phyloP scores from a whole-genome alignment of 2,113 vertebrate species.

The Prietella phreatophila region DNA sequence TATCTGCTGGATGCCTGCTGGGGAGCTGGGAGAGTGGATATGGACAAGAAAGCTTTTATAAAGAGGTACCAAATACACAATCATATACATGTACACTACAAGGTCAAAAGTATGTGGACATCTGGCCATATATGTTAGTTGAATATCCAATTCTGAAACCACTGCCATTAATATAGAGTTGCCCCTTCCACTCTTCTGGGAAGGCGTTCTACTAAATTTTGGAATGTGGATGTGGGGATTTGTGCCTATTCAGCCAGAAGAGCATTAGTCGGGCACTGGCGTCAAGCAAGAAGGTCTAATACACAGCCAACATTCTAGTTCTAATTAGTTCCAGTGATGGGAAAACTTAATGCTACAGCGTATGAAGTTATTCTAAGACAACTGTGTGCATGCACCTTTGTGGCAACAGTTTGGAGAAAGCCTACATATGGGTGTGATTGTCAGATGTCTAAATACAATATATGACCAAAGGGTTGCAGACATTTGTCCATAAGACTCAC shows the following conservation, averaged over 20 bases:
- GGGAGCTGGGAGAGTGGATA: slow-evolving; percentile 65
- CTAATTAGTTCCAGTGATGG: not conserved
- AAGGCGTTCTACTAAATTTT: not conserved
- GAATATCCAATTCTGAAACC: not conserved
- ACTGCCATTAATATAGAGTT: not conserved
- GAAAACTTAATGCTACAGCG: not conserved
- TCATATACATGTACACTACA: not conserved
- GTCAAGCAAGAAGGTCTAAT: not conserved
- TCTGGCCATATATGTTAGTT: not conserved
- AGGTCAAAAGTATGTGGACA: not conserved
- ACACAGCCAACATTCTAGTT: not conserved
- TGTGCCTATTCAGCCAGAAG: not conserved
- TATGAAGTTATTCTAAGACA: not conserved
- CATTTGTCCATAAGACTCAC: too few species aligned
- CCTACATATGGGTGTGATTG: not conserved
- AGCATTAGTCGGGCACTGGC: too few species aligned
- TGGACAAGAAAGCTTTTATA: slow-evolving; percentile 56
- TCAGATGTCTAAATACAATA: not conserved
- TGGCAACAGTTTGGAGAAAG: not conserved
- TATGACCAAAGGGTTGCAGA: not conserved
- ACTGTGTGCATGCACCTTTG: not conserved
- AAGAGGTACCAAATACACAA: slow-evolving; percentile 59
- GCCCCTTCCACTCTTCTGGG: not conserved
- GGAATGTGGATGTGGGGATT: not conserved
- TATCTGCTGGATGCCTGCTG: slow-evolving; percentile 66